Conservation (phyloP, 1,140 invertebrate genomes). For the Diabrotica undecimpunctata region DNA sequence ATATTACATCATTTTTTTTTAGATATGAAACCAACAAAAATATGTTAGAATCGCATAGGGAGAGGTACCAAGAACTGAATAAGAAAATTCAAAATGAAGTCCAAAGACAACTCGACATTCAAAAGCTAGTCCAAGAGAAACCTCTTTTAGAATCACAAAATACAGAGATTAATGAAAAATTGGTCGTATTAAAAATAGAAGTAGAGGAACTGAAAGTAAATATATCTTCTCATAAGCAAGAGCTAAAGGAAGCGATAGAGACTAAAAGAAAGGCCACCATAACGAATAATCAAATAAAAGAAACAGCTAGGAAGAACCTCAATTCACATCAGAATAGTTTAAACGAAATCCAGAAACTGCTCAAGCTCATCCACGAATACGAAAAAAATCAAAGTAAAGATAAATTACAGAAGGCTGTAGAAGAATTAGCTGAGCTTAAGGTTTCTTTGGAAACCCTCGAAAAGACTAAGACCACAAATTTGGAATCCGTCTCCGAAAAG, state of each 20-base stretch:
- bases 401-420: conserved; percentile 23
- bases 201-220: conserved; percentile 4
- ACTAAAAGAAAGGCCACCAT: neutral
- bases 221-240: conserved; percentile 13
- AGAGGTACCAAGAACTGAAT: conserved; percentile 31
- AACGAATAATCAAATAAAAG: conserved; percentile 39
- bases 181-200: conserved; percentile 9
- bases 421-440: conserved; percentile 24
- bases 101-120: conserved; percentile 33
- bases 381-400: conserved; percentile 20
- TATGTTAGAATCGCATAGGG: conserved; percentile 31
- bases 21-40: conserved; percentile 26
- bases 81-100: conserved; percentile 30
- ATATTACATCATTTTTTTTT: neutral
- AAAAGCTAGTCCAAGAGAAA: conserved; percentile 37
- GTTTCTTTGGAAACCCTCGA: conserved; percentile 23
- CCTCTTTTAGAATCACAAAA: conserved; percentile 31
- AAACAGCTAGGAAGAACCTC: conserved; percentile 39
- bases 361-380: conserved; percentile 31
- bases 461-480: conserved; percentile 27
- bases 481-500: conserved; percentile 26
- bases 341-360: conserved; percentile 35
- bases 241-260: conserved; percentile 18
- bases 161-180: conserved; percentile 22
- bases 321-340: conserved; percentile 41